Evolutionary conservation across 2,888 invertebrate species (phyloP).

Genomic region (Pyralis farinalis): DNA sequence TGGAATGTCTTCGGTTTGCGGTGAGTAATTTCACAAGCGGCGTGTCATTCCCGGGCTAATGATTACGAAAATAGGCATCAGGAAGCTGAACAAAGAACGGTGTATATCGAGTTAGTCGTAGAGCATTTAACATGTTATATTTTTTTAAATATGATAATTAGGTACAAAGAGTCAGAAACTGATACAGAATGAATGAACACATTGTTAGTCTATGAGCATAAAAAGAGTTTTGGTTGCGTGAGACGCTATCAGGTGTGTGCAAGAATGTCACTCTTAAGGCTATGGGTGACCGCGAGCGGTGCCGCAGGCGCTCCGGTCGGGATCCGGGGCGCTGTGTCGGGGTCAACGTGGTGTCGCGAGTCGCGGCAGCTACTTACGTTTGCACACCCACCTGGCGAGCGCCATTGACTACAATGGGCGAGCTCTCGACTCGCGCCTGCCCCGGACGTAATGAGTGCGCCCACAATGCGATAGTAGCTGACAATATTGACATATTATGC

Average conservation of each 20-base stretch:
- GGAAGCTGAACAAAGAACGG: constrained; percentile 40
- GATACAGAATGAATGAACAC: constrained; percentile 27
- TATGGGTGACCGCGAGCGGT: constrained; percentile 9
- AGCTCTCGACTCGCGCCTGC: constrained; percentile 49
- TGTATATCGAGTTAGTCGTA: constrained; percentile 32
- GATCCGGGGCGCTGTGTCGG: constrained; percentile 29
- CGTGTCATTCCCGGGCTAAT: constrained; percentile 52
- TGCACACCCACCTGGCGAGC: constrained; percentile 72
- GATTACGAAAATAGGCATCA: constrained; percentile 57
- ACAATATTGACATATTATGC: constrained; percentile 64
- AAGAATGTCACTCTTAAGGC: constrained; percentile 4
- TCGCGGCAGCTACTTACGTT: constrained; percentile 58
- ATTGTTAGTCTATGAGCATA: constrained; percentile 26
- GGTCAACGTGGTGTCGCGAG: constrained; percentile 39
- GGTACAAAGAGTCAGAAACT: constrained; percentile 19
- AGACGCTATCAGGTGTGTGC: constrained; percentile 16
- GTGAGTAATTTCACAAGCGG: constrained; percentile 55
- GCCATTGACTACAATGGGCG: constrained; percentile 75
- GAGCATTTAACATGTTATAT: constrained; percentile 34
- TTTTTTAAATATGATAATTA: constrained; percentile 35
- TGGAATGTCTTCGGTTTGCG: constrained; percentile 59
- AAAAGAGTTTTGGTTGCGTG: constrained; percentile 22
- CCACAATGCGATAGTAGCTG: constrained; percentile 64
- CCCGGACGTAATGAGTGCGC: constrained; percentile 58
- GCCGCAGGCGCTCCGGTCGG: constrained; percentile 1